Percentiles rank a stretch among this genome's conserved stretches.
phyloP scores from a whole-genome alignment of 37 sponge, comb jelly and placozoan species.

The Aphrocallistes beatrix region DNA sequence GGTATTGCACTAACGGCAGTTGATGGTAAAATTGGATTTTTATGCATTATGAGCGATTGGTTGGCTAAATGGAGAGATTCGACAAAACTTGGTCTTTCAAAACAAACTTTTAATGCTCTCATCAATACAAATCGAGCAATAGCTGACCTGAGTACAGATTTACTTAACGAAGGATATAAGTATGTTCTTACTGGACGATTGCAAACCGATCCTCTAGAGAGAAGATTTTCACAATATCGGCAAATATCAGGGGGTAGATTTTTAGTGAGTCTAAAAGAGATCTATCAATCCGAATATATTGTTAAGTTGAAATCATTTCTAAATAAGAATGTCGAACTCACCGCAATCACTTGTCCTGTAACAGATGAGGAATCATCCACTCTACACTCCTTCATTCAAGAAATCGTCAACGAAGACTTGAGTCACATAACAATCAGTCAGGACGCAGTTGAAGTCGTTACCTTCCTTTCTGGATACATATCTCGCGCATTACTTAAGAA shows the following conservation, averaged over 20 bases:
- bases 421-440: background rate
- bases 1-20: background rate
- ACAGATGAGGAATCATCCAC: background rate
- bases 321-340: background rate
- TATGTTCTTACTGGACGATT: background rate
- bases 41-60: background rate
- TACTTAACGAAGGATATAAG: background rate
- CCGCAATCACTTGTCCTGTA: background rate
- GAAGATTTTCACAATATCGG: background rate
- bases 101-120: background rate
- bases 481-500: background rate
- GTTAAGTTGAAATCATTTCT: background rate
- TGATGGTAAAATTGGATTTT: background rate
- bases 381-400: background rate
- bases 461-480: background rate
- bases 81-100: background rate
- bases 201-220: slow-evolving; percentile 1
- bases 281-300: background rate
- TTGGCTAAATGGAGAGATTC: background rate
- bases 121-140: background rate
- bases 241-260: background rate
- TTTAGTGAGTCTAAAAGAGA: background rate
- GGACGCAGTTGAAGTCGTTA: background rate
- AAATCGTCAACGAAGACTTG: background rate
- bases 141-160: background rate